These are phyloP conservation scores for Teleiodes luculella DNA, from an alignment of 2,888 invertebrate genomes.

Conservation along the genomic window DNA sequence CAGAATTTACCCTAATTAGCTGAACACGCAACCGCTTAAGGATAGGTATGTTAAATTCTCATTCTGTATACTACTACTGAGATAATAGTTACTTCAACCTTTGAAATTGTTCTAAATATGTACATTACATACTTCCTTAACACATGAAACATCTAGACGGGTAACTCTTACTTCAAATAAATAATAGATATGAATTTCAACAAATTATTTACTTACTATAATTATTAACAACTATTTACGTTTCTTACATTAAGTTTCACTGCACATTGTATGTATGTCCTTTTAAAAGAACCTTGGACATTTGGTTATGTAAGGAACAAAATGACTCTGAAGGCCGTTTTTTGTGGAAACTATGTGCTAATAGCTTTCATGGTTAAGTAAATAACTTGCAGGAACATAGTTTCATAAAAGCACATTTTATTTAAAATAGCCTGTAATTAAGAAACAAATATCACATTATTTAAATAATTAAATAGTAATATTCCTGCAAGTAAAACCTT, in stretches of 20 bases:
- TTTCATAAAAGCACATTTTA: background rate
- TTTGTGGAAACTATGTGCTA: background rate
- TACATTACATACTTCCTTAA: constrained; percentile 10
- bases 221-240: constrained; percentile 38
- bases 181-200: constrained; percentile 36
- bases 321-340: background rate
- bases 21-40: too few relatives aligned
- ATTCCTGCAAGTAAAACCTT: background rate
- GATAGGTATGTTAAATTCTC: background rate
- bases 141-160: constrained; percentile 7
- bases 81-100: background rate
- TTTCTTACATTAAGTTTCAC: constrained; percentile 18
- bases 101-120: constrained; percentile 11
- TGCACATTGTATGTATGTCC: constrained; percentile 4
- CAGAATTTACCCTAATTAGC: too few relatives aligned
- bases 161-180: constrained; percentile 30
- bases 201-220: constrained; percentile 38
- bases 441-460: background rate
- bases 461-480: background rate
- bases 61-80: background rate
- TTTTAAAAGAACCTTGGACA: background rate
- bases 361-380: background rate
- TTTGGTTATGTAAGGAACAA: background rate
- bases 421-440: background rate
- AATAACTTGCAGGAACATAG: background rate